Evolutionary conservation across 2,113 vertebrate genomes (phyloP).

Genomic region (Heptranchias perlo): DNA sequence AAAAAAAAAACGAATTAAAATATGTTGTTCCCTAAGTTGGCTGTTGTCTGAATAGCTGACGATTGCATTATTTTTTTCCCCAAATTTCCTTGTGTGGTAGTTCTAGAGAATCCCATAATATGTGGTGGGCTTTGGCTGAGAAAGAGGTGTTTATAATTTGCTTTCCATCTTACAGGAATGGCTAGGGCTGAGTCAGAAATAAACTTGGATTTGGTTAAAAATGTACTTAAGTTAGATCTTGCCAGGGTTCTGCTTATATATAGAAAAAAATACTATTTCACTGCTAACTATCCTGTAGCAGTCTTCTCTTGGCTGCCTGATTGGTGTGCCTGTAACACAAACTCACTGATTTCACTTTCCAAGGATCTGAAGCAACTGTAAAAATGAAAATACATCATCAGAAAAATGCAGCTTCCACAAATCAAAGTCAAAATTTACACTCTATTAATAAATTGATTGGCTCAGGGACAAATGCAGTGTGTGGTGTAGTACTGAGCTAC

Average conservation of each 20-base stretch:
- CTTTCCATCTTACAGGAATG: neutral
- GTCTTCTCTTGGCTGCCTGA: too few species aligned
- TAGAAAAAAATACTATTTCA: neutral
- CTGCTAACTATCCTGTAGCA: neutral
- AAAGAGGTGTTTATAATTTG: neutral
- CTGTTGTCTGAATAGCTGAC: neutral
- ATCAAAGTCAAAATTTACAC: neutral
- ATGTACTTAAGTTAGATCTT: neutral
- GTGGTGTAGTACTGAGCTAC: neutral
- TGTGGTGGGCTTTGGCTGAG: neutral
- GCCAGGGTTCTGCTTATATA: slow-evolving; percentile 3
- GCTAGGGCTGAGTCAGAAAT: neutral
- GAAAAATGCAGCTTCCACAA: neutral
- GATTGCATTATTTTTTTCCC: neutral
- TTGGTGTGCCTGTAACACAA: neutral
- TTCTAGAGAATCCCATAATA: neutral
- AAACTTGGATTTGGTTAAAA: neutral
- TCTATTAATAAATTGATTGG: neutral
- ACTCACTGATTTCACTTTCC: neutral
- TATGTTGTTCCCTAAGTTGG: neutral
- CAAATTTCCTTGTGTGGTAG: neutral
- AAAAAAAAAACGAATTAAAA: neutral
- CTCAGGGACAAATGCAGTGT: neutral
- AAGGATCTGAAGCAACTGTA: neutral
- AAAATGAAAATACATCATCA: neutral